A percentile compares a stretch with the other conserved stretches of the same genome.
These are phyloP conservation scores for Coregonus ussuriensis DNA, from an alignment of 2,797 vertebrate species.

Conservation along the genomic window DNA sequence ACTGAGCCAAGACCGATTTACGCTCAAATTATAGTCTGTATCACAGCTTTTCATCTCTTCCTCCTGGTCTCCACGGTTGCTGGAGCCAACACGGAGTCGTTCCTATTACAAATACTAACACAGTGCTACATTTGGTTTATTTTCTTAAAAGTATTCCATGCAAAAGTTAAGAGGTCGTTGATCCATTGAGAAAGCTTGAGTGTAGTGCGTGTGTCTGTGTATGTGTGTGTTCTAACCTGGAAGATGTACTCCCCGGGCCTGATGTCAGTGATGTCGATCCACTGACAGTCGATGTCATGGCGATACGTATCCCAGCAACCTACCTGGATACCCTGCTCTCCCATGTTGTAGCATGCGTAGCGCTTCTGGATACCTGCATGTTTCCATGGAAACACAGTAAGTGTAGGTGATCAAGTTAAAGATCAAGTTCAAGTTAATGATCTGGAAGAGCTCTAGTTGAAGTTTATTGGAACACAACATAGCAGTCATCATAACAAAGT, in stretches of 20 bases:
- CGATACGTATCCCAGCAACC: constrained; percentile 97
- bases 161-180: constrained; percentile 17
- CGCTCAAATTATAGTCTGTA: constrained; percentile 69
- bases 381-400: constrained; percentile 18
- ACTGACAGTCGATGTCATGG: constrained; percentile 96
- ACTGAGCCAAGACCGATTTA: constrained; percentile 59
- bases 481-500: too few species aligned
- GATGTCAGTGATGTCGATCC: constrained; percentile 92
- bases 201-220: not conserved
- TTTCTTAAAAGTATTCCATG: constrained; percentile 12
- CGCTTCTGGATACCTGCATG: constrained; percentile 82
- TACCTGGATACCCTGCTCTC: constrained; percentile 90
- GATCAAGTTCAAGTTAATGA: not conserved
- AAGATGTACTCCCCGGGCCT: constrained; percentile 90
- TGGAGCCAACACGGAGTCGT: not conserved
- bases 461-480: not conserved
- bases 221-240: constrained; percentile 75
- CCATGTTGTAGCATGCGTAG: constrained; percentile 92
- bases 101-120: not conserved
- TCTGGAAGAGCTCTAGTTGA: not conserved
- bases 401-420: not conserved
- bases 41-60: constrained; percentile 58
- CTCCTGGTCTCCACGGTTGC: not conserved
- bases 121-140: not conserved
- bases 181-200: constrained; percentile 5